Evolutionary conservation across 1,140 invertebrate genomes (phyloP).

Genomic region (Atta colombica): DNA sequence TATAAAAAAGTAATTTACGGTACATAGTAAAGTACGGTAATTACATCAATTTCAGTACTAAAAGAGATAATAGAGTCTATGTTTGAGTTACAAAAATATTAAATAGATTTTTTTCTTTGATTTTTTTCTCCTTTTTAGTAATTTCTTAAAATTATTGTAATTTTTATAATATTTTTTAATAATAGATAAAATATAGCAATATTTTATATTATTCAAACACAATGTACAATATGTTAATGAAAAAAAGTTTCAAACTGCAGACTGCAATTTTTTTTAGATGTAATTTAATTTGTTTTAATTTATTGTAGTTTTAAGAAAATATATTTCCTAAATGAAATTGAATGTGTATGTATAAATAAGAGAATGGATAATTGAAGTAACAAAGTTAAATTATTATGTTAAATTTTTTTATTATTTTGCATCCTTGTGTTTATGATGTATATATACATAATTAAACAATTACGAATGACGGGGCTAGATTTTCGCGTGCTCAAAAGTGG

Average conservation of each 20-base stretch:
- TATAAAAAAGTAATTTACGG: neutral
- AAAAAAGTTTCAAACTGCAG: neutral
- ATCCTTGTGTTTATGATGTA: neutral
- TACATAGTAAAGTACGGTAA: neutral
- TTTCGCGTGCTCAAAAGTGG: too few species aligned
- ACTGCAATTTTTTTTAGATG: too few species aligned
- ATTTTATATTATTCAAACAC: neutral
- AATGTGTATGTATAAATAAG: neutral
- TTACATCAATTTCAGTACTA: neutral
- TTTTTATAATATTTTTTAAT: neutral
- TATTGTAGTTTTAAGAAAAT: neutral
- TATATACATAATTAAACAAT: too few species aligned
- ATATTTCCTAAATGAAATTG: neutral
- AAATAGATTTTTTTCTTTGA: neutral
- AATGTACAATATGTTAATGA: neutral
- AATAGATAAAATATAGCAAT: neutral
- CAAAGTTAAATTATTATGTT: neutral
- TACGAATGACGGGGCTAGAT: too few species aligned
- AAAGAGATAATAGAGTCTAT: neutral
- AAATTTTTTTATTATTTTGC: constrained; percentile 16
- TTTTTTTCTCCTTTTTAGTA: too few species aligned
- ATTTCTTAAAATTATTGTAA: neutral
- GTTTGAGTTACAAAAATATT: neutral
- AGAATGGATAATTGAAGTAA: neutral
- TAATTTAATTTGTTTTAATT: neutral